Conservation (phyloP, 1,140 invertebrate species). For the Parasteatoda tepidariorum region DNA sequence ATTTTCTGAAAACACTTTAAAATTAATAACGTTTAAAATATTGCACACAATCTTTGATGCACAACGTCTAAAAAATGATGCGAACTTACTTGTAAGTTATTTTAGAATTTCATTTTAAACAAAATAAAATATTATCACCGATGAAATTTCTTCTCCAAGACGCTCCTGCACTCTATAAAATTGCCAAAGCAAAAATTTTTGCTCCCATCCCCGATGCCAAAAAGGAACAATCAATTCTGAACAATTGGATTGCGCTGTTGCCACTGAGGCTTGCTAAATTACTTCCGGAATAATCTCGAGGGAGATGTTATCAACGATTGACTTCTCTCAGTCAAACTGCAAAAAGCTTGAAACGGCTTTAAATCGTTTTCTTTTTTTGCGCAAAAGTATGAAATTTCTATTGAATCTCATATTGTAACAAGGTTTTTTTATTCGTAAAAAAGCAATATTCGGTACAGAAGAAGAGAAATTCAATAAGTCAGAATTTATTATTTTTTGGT, state of each 20-base stretch:
- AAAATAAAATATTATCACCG: no score
- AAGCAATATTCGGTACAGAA: no score
- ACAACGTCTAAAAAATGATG: no score
- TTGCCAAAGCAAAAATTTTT: background rate
- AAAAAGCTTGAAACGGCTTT: background rate
- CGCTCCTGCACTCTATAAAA: background rate
- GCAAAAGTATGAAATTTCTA: slow-evolving; percentile 8
- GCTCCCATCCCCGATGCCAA: background rate
- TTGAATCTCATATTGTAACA: background rate
- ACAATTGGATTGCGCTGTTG: slow-evolving; percentile 46
- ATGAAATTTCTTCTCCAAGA: background rate
- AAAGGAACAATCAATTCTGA: slow-evolving; percentile 30
- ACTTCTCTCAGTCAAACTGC: background rate
- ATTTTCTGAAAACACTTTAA: no score
- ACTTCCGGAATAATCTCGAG: slow-evolving; percentile 44
- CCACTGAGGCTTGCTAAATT: slow-evolving; percentile 44
- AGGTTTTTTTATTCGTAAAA: background rate
- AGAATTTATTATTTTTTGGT: no score
- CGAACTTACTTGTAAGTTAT: no score
- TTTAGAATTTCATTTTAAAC: no score
- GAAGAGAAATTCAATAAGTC: no score
- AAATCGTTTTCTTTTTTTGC: slow-evolving; percentile 22
- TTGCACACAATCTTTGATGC: no score
- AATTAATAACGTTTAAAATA: no score
- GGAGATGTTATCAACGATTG: slow-evolving; percentile 39